A percentile compares a stretch with the other conserved stretches of the same genome.
phyloP scores from a whole-genome alignment of 2,888 invertebrate species.

The Standfussiana lucernea region DNA sequence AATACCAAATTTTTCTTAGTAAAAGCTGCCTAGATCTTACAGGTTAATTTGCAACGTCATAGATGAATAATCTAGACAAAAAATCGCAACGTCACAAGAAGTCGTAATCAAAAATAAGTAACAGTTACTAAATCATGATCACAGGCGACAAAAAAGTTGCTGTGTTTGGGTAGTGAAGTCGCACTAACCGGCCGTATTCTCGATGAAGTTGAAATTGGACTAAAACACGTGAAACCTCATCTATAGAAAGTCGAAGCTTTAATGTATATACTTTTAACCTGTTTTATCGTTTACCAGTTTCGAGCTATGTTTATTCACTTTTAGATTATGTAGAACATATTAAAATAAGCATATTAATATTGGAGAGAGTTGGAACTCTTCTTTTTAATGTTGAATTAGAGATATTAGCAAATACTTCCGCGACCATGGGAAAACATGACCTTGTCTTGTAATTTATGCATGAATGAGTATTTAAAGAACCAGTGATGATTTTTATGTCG shows the following conservation, averaged over 20 bases:
- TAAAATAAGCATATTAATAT: constrained; percentile 74
- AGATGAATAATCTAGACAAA: constrained; percentile 18
- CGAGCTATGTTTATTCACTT: constrained; percentile 64
- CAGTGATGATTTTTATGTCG: constrained; percentile 7
- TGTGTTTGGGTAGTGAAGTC: constrained; percentile 29
- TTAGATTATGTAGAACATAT: constrained; percentile 80
- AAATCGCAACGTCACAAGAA: constrained; percentile 41
- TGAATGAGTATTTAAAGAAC: constrained; percentile 5
- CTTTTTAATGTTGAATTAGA: constrained; percentile 40
- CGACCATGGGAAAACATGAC: constrained; percentile 25
- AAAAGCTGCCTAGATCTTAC: constrained; percentile 56
- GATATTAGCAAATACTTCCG: constrained; percentile 32
- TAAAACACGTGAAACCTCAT: constrained; percentile 78
- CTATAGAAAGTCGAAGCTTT: constrained; percentile 79
- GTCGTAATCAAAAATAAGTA: constrained; percentile 25
- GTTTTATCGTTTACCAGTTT: constrained; percentile 73
- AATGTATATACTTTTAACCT: constrained; percentile 77
- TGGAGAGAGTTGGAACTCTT: constrained; percentile 70
- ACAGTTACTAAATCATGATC: constrained; percentile 34
- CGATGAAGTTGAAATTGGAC: constrained; percentile 77
- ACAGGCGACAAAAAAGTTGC: constrained; percentile 18
- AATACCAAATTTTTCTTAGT: constrained; percentile 27
- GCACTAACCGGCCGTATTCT: constrained; percentile 60
- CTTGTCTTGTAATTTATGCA: constrained; percentile 42
- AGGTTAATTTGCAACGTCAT: constrained; percentile 28